Evolutionary conservation across 2,113 vertebrate genomes (phyloP).

Genomic region (Caretta caretta): DNA sequence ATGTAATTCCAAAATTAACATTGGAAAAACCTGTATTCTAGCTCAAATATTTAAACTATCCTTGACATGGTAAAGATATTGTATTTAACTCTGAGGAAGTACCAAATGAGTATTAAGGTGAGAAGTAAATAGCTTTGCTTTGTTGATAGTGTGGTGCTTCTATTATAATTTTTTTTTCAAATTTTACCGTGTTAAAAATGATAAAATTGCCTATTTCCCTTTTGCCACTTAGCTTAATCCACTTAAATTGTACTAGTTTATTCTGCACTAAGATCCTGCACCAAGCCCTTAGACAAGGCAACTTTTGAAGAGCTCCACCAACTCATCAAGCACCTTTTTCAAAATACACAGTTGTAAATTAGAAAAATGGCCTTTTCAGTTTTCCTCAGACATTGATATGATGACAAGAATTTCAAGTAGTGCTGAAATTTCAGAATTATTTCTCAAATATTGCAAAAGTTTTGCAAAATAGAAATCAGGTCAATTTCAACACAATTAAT

Average conservation of each 20-base stretch:
- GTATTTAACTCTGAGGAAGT: not conserved
- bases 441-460: not conserved
- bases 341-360: not conserved
- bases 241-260: not conserved
- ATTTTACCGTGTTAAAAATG: not conserved
- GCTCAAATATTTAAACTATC: not conserved
- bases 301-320: not conserved
- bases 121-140: not conserved
- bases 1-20: not conserved
- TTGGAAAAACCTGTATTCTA: not conserved
- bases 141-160: not conserved
- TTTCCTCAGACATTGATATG: not conserved
- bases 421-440: not conserved
- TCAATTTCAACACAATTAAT: not conserved
- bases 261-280: not conserved
- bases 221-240: not conserved
- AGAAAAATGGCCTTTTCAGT: not conserved
- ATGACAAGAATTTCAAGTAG: not conserved
- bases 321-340: not conserved
- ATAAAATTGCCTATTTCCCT: not conserved
- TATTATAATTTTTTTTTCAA: not conserved
- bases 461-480: not conserved
- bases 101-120: not conserved
- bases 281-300: not conserved
- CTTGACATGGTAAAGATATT: not conserved